These are phyloP conservation scores for Nothocercus nigrocapillus DNA, from an alignment of 2,113 vertebrate species.

Conservation along the genomic window DNA sequence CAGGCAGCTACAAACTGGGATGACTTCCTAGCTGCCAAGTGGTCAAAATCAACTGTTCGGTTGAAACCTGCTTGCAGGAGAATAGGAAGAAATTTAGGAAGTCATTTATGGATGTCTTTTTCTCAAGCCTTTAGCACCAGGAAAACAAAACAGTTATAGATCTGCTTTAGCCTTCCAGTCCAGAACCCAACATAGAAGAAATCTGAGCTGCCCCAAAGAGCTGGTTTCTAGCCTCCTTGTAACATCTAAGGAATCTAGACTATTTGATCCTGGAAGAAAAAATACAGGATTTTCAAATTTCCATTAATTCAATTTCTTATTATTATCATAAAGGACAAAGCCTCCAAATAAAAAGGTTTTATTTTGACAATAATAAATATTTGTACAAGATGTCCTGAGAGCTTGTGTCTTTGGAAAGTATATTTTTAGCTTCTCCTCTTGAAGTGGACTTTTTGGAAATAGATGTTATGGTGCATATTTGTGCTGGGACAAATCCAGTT, in stretches of 20 bases:
- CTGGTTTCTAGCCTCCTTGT: not conserved
- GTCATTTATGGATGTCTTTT: not conserved
- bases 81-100: not conserved
- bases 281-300: not conserved
- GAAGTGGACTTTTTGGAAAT: not conserved
- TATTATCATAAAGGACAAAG: constrained; percentile 16
- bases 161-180: not conserved
- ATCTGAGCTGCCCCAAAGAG: fast-evolving
- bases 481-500: not conserved
- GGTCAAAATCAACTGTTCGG: not conserved
- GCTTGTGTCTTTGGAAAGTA: not conserved
- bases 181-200: fast-evolving
- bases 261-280: not conserved
- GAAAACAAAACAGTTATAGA: not conserved
- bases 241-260: too few relatives aligned
- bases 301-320: constrained; percentile 45
- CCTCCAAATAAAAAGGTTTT: not conserved
- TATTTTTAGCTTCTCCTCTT: not conserved
- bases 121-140: not conserved
- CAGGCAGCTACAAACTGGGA: not conserved
- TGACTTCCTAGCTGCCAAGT: not conserved
- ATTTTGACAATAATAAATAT: not conserved
- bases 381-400: not conserved
- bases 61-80: not conserved
- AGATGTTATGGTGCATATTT: not conserved